phyloP scores from a whole-genome alignment of 1,140 invertebrate species.

The Leptinotarsa texana region DNA sequence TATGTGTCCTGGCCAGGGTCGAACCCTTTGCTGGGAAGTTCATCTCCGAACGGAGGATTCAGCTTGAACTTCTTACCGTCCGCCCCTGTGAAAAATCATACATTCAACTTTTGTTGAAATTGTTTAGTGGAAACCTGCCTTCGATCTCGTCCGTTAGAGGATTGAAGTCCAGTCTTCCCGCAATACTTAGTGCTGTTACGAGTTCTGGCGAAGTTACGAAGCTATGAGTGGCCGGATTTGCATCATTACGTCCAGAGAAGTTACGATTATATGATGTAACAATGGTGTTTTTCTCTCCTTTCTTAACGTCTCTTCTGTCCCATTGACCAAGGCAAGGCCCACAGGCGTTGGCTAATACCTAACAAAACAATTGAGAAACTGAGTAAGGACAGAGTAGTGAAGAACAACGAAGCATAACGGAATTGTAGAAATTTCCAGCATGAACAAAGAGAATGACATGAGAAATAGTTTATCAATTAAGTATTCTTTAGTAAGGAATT shows the following conservation, averaged over 20 bases:
- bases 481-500: no score
- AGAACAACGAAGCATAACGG: no score
- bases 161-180: conserved; percentile 92
- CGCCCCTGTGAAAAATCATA: conserved; percentile 48
- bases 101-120: no score
- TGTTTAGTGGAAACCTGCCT: conserved; percentile 46
- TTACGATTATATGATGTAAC: conserved; percentile 99
- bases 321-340: conserved; percentile 99
- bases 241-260: conserved; percentile 98
- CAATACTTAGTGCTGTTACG: conserved; percentile 95
- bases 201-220: conserved; percentile 99
- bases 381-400: no score
- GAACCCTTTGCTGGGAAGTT: conserved; percentile 91
- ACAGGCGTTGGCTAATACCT: conserved; percentile 97
- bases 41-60: conserved; percentile 88
- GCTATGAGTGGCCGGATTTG: conserved; percentile 97
- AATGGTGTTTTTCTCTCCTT: conserved; percentile 99
- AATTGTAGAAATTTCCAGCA: no score
- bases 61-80: conserved; percentile 94
- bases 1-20: conserved; percentile 97
- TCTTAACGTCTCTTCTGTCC: conserved; percentile 96
- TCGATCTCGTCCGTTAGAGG: conserved; percentile 85
- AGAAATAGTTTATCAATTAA: no score
- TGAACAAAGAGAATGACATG: no score
- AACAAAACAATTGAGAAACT: neutral